phyloP scores from a whole-genome alignment of 2,113 vertebrate species.

The Indicator indicator region DNA sequence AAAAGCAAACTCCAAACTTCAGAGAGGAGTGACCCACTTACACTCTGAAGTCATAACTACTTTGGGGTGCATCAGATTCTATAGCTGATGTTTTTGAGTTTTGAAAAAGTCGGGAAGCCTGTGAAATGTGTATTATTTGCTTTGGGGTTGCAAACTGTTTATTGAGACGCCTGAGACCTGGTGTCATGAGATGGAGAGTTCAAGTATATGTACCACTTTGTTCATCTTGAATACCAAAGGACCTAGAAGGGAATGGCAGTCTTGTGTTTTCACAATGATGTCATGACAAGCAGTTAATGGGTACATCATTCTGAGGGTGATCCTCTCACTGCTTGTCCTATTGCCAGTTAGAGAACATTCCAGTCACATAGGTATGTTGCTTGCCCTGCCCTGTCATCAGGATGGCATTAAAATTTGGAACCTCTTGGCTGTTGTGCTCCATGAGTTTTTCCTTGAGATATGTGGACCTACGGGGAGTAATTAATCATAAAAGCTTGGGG shows the following conservation, averaged over 20 bases:
- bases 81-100: background rate
- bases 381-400: constrained; percentile 23
- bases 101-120: background rate
- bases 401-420: constrained; percentile 76
- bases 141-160: background rate
- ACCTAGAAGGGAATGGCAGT: background rate
- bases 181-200: background rate
- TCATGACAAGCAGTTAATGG: background rate
- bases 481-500: constrained; percentile 89
- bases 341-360: background rate
- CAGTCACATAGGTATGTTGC: background rate
- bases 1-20: background rate
- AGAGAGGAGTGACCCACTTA: background rate
- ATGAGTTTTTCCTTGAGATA: constrained; percentile 80
- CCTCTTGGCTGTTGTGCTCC: constrained; percentile 56
- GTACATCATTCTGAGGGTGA: background rate
- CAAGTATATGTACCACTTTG: background rate
- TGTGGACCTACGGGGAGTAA: constrained; percentile 84
- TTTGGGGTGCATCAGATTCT: background rate
- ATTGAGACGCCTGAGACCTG: background rate
- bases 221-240: background rate
- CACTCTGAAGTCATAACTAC: background rate
- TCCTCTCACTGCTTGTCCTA: background rate
- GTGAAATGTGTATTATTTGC: background rate
- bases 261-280: background rate